Percentiles rank a stretch among this genome's conserved stretches.
Conservation (phyloP, 2,113 vertebrate genomes). For the Muntiacus reevesi region DNA sequence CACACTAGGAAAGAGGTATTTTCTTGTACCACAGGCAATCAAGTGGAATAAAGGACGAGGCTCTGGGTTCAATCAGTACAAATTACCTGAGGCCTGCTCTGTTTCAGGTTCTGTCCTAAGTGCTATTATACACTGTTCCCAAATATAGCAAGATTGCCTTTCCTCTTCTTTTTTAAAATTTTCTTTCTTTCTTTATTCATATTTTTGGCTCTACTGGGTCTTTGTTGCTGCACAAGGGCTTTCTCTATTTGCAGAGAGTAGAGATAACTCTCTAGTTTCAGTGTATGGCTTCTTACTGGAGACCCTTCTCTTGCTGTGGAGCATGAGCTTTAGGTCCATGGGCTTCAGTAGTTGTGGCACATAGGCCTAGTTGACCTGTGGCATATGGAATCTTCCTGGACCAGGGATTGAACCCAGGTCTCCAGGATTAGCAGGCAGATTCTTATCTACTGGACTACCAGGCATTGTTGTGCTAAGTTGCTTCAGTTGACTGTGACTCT, state of each 20-base stretch:
- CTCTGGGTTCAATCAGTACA: background rate
- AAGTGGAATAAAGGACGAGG: background rate
- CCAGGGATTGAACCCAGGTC: background rate
- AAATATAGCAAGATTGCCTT: background rate
- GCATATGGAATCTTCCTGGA: background rate
- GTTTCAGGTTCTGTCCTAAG: background rate
- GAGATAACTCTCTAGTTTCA: background rate
- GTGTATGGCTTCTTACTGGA: background rate
- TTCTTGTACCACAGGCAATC: background rate
- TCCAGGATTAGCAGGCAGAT: background rate
- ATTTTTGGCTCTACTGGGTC: background rate
- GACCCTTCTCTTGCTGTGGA: background rate
- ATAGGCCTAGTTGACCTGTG: background rate
- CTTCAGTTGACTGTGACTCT: background rate
- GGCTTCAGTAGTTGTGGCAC: background rate
- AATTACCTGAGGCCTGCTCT: background rate
- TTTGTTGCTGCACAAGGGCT: background rate
- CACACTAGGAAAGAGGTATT: background rate
- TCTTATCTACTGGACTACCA: background rate
- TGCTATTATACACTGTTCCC: accelerated
- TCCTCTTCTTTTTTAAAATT: background rate
- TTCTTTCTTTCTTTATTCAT: background rate
- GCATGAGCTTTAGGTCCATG: background rate
- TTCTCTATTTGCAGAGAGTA: background rate
- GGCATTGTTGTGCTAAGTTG: background rate